phyloP scores from a whole-genome alignment of 1,140 invertebrate species.

The Protaetia brevitarsis region DNA sequence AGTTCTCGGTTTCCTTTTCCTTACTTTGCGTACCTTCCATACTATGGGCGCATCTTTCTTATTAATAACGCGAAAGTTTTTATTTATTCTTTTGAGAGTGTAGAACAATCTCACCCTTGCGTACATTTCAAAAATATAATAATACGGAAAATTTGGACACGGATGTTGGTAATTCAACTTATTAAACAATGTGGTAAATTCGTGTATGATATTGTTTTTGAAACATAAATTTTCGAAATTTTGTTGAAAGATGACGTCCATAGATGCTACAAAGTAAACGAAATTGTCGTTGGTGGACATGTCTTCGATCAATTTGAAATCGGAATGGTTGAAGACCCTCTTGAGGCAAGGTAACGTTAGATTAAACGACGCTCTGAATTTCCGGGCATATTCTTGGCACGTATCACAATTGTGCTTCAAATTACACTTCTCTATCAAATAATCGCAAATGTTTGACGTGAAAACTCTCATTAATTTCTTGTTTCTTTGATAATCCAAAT shows the following conservation, averaged over 20 bases:
- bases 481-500: constrained; percentile 22
- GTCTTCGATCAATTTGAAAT: not conserved
- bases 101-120: constrained; percentile 17
- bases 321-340: not conserved
- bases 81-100: not conserved
- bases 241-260: not conserved
- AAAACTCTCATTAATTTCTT: not conserved
- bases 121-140: constrained; percentile 16
- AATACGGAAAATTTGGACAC: not conserved
- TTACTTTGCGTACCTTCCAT: no score
- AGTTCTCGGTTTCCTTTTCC: no score
- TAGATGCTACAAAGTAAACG: not conserved
- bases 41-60: not conserved
- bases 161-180: constrained; percentile 9
- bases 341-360: not conserved
- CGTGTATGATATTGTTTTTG: constrained; percentile 10
- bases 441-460: not conserved
- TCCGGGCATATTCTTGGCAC: not conserved
- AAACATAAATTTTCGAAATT: constrained; percentile 5
- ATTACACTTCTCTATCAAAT: constrained; percentile 16
- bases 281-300: not conserved
- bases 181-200: not conserved
- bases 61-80: not conserved
- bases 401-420: not conserved
- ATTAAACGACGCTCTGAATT: not conserved